These are phyloP conservation scores for Pissodes strobi DNA, from an alignment of 1,140 invertebrate species.

Conservation along the genomic window DNA sequence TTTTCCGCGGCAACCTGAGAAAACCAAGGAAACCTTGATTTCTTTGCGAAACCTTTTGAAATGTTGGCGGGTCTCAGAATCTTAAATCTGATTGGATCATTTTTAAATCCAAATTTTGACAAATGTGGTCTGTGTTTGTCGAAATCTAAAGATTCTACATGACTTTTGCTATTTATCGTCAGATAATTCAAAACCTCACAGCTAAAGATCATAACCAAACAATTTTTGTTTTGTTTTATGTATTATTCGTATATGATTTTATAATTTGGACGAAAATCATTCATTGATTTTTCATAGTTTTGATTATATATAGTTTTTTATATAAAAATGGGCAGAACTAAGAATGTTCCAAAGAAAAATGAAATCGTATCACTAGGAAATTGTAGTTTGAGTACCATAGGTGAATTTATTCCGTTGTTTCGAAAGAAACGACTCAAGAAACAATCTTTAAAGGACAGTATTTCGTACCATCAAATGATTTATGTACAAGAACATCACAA, in stretches of 20 bases:
- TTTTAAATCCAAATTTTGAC: too few relatives aligned
- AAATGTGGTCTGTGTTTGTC: too few relatives aligned
- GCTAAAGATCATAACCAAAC: too few relatives aligned
- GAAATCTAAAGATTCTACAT: too few relatives aligned
- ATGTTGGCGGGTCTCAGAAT: too few relatives aligned
- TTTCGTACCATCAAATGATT: background rate
- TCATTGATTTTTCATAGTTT: too few relatives aligned
- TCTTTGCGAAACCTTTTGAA: too few relatives aligned
- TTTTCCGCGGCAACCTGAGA: slow-evolving; percentile 5
- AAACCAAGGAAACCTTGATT: slow-evolving; percentile 12
- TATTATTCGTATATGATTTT: too few relatives aligned
- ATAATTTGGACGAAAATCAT: background rate
- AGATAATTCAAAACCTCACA: too few relatives aligned
- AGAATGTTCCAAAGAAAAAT: background rate
- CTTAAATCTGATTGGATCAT: too few relatives aligned
- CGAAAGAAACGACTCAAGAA: background rate
- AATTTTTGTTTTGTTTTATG: too few relatives aligned
- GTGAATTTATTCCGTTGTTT: slow-evolving; percentile 7
- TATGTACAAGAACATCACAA: background rate
- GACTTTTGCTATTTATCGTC: too few relatives aligned
- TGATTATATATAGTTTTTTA: background rate
- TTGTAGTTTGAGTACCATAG: slow-evolving; percentile 9
- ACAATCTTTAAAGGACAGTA: background rate
- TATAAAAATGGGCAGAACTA: slow-evolving; percentile 8
- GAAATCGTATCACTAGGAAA: background rate